Evolutionary conservation across 2,113 vertebrate genomes (phyloP).

Genomic region (Cottus gobio): DNA sequence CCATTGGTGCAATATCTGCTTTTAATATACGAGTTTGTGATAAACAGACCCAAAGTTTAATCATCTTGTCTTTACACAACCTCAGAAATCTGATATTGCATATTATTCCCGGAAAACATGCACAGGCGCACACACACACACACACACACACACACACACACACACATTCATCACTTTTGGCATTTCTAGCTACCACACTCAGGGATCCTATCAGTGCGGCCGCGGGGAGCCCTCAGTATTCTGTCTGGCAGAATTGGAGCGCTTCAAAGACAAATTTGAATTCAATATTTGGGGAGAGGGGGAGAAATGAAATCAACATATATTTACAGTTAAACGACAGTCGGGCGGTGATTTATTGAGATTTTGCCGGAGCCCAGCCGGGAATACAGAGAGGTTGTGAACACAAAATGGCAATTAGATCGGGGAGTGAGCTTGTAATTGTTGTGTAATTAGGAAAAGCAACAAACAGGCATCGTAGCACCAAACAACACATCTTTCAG

Average conservation of each 20-base stretch:
- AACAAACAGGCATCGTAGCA: slow-evolving; percentile 40
- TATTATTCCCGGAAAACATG: slow-evolving; percentile 34
- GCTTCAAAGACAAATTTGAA: slow-evolving; percentile 66
- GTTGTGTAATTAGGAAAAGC: slow-evolving; percentile 45
- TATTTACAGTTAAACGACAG: slow-evolving; percentile 56
- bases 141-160: not conserved
- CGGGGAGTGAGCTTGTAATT: slow-evolving; percentile 45
- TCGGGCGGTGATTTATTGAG: slow-evolving; percentile 41
- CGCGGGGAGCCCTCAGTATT: slow-evolving; percentile 42
- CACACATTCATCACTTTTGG: slow-evolving; percentile 57
- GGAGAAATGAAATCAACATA: slow-evolving; percentile 61
- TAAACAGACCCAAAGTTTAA: slow-evolving; percentile 24
- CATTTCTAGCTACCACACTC: slow-evolving; percentile 56
- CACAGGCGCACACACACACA: slow-evolving; percentile 16
- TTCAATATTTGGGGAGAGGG: slow-evolving; percentile 53
- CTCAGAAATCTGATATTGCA: slow-evolving; percentile 47
- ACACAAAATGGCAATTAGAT: slow-evolving; percentile 48
- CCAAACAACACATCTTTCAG: slow-evolving; percentile 36
- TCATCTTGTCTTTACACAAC: slow-evolving; percentile 43
- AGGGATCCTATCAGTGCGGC: slow-evolving; percentile 70
- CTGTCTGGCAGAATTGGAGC: slow-evolving; percentile 54
- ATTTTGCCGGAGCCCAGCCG: slow-evolving; percentile 14
- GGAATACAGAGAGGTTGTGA: slow-evolving; percentile 24
- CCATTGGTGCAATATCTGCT: not conserved
- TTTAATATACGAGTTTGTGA: slow-evolving; percentile 56